Evolutionary conservation across 2,888 invertebrate genomes (phyloP).

Genomic region (Eupeodes latifasciatus): DNA sequence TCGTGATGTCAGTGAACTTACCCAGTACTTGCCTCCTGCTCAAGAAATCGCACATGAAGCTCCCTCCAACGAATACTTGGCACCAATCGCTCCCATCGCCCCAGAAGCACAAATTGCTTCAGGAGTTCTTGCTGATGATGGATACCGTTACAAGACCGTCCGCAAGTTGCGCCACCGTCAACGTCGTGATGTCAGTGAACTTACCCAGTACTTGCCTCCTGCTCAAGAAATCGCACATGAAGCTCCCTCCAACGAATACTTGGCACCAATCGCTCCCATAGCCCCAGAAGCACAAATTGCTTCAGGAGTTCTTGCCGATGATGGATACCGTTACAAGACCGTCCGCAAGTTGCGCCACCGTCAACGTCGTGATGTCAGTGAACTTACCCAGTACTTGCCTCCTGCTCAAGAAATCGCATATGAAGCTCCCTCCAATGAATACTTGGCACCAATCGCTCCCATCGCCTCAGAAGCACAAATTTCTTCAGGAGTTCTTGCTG

Average conservation of each 20-base stretch:
- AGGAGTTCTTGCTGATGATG: slow-evolving; percentile 73
- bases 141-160: slow-evolving; percentile 70
- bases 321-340: slow-evolving; percentile 72
- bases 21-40: slow-evolving; percentile 60
- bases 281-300: background rate
- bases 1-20: slow-evolving; percentile 61
- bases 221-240: slow-evolving; percentile 59
- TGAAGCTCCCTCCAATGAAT: slow-evolving; percentile 65
- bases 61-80: slow-evolving; percentile 76
- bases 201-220: slow-evolving; percentile 60
- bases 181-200: slow-evolving; percentile 66
- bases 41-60: slow-evolving; percentile 60
- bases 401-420: slow-evolving; percentile 59
- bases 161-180: slow-evolving; percentile 78
- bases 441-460: slow-evolving; percentile 71
- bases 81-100: slow-evolving; percentile 29
- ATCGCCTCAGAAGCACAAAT: background rate
- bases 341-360: slow-evolving; percentile 78
- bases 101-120: slow-evolving; percentile 20
- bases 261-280: slow-evolving; percentile 52
- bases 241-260: slow-evolving; percentile 74
- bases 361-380: slow-evolving; percentile 74
- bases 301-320: slow-evolving; percentile 73
- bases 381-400: slow-evolving; percentile 55
- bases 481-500: slow-evolving; percentile 69